phyloP scores from a whole-genome alignment of 2,113 vertebrate species.

The Chionis minor region DNA sequence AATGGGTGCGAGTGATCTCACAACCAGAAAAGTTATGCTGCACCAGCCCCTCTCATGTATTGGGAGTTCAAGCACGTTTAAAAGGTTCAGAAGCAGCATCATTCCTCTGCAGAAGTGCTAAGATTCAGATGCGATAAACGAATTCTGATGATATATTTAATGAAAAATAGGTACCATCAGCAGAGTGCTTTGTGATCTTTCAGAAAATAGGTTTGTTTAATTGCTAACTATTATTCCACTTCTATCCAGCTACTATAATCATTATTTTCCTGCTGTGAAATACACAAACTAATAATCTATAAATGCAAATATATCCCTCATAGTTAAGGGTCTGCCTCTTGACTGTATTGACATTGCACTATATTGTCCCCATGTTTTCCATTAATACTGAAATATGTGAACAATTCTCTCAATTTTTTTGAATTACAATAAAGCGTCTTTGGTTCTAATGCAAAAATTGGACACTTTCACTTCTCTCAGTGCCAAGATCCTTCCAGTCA shows the following conservation, averaged over 20 bases:
- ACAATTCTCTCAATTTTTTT: neutral
- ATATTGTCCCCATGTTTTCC: neutral
- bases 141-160: neutral
- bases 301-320: neutral
- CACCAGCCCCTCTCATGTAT: neutral
- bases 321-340: neutral
- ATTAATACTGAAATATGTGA: neutral
- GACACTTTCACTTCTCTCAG: neutral
- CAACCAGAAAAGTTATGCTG: neutral
- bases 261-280: neutral
- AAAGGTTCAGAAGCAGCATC: neutral
- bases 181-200: neutral
- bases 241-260: neutral
- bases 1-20: neutral
- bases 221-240: neutral
- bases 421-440: neutral
- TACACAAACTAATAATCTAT: neutral
- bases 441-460: constrained; percentile 29
- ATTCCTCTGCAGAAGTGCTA: neutral
- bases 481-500: constrained; percentile 29
- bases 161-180: neutral
- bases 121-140: neutral
- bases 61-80: neutral
- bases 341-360: neutral
- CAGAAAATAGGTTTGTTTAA: neutral